Conservation (phyloP, 35 echinoderm and acorn worm genomes). For the Apostichopus californicus region DNA sequence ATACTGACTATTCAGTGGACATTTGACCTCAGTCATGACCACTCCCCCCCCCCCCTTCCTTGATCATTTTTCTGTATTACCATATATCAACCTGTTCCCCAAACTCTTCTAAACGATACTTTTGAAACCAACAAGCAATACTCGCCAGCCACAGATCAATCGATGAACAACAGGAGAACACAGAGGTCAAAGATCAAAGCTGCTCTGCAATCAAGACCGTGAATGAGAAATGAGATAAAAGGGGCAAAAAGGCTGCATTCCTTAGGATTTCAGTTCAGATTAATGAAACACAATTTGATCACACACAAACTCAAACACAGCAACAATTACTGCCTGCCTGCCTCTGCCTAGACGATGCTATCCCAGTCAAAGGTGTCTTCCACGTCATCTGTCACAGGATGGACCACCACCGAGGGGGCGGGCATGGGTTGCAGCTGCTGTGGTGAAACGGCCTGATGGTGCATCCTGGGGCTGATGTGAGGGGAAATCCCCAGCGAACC, state of each 20-base stretch:
- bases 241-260: too few relatives aligned
- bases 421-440: constrained; percentile 60
- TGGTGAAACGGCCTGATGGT: constrained; percentile 48
- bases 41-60: too few relatives aligned
- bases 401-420: constrained; percentile 47
- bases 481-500: constrained; percentile 65
- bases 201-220: too few relatives aligned
- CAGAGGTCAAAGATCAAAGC: too few relatives aligned
- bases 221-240: too few relatives aligned
- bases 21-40: too few relatives aligned
- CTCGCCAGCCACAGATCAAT: too few relatives aligned
- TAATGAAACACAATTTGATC: constrained; percentile 1
- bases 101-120: too few relatives aligned
- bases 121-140: too few relatives aligned
- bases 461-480: constrained; percentile 74
- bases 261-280: constrained; percentile 10
- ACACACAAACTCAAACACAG: constrained; percentile 39
- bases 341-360: constrained; percentile 64
- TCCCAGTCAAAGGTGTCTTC: constrained; percentile 90
- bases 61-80: too few relatives aligned
- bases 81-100: too few relatives aligned
- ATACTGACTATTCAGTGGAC: background rate
- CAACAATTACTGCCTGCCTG: background rate
- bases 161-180: too few relatives aligned
- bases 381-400: constrained; percentile 56